These are phyloP conservation scores for Hypomecis punctinalis DNA, from an alignment of 2,888 invertebrate species.

Conservation along the genomic window DNA sequence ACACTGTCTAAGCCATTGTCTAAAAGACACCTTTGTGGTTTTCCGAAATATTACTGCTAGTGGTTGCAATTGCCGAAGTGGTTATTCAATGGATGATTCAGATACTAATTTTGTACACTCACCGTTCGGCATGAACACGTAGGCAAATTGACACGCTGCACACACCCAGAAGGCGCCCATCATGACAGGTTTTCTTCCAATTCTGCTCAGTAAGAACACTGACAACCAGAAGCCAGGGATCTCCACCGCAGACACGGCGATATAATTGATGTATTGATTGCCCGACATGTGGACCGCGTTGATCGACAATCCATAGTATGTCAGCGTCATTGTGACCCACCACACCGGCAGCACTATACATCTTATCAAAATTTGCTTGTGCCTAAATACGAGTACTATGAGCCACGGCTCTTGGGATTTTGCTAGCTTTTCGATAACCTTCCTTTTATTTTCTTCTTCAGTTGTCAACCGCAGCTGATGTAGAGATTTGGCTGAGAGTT, in stretches of 20 bases:
- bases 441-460: slow-evolving; percentile 56
- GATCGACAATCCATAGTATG: slow-evolving; percentile 87
- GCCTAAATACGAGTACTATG: slow-evolving; percentile 60
- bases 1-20: background rate
- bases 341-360: slow-evolving; percentile 74
- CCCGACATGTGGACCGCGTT: slow-evolving; percentile 86
- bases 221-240: slow-evolving; percentile 88
- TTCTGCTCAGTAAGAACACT: slow-evolving; percentile 80
- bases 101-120: slow-evolving; percentile 32
- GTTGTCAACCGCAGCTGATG: slow-evolving; percentile 54
- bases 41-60: background rate
- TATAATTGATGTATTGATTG: slow-evolving; percentile 86
- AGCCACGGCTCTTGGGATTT: slow-evolving; percentile 62
- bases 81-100: background rate
- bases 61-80: background rate
- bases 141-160: slow-evolving; percentile 57
- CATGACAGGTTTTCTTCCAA: slow-evolving; percentile 83
- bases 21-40: background rate
- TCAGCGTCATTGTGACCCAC: slow-evolving; percentile 87
- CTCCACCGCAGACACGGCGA: slow-evolving; percentile 85
- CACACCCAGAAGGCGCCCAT: slow-evolving; percentile 82
- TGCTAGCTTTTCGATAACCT: slow-evolving; percentile 45
- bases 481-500: slow-evolving; percentile 65
- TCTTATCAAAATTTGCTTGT: slow-evolving; percentile 58
- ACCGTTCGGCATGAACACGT: slow-evolving; percentile 74